Conservation (phyloP, 2,797 vertebrate species). For the Pipistrellus pygmaeus region DNA sequence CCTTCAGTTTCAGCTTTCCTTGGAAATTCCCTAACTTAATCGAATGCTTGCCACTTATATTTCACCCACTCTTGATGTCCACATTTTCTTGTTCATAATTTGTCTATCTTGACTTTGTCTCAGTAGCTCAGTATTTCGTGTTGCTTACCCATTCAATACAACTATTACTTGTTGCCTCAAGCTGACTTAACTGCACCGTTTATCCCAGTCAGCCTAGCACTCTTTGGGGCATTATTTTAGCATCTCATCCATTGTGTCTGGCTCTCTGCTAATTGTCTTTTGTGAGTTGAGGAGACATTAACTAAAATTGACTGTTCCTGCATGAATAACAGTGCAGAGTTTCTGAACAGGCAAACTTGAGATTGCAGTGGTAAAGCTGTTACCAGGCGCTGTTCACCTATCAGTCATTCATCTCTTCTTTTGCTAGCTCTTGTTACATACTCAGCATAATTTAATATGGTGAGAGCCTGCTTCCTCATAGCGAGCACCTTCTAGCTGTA, state of each 20-base stretch:
- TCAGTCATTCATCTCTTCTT: neutral
- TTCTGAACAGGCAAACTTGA: neutral
- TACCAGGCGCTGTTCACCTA: neutral
- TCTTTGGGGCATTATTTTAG: neutral
- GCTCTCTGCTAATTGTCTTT: neutral
- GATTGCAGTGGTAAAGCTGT: neutral
- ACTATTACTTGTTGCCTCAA: neutral
- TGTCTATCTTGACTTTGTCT: neutral
- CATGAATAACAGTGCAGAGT: neutral
- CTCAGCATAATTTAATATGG: neutral
- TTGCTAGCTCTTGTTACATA: neutral
- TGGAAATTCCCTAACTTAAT: neutral
- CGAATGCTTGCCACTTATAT: neutral
- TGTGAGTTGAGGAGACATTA: neutral
- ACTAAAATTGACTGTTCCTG: neutral
- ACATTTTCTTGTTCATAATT: neutral
- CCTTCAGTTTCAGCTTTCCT: neutral
- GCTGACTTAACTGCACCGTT: neutral
- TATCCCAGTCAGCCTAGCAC: neutral
- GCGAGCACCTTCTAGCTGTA: neutral
- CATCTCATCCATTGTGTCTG: neutral
- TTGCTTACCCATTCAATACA: neutral
- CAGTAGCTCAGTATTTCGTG: neutral
- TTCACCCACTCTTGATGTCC: neutral
- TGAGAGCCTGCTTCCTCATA: neutral